Evolutionary conservation across 92 coral and sea anemone species (phyloP), one percentile per base, ranked within the genome.

Genomic region (Meandrina meandrites): DNA sequence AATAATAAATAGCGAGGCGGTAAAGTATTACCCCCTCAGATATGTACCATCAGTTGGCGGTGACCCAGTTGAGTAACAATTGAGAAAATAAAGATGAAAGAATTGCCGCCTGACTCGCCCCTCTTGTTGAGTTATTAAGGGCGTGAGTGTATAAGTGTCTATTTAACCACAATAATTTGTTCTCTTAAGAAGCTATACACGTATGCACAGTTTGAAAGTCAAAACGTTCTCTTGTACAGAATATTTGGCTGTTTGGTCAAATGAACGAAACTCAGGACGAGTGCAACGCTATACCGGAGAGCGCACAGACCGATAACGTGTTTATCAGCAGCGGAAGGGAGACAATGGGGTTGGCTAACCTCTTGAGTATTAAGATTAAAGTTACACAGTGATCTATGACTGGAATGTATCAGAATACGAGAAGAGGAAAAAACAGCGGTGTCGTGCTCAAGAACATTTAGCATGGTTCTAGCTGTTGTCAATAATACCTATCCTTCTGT

Each of bases 111-210:
- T 50, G 66, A 53, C 19, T 84, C 76, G 31, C 60, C 36, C 81
- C 79, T 31, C 58, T 73, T 75, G 87, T 82, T 34, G 60, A 60
- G 62, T 81, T 69, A 58, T 45, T 18, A 78, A 79, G 70, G 89
- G 89, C 89, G 89, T 86, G 89, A 86, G 81, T 66, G 81, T 50
- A 34, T 85, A 85, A 85, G 80, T 84, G 87, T 84, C 73, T 84
- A 84, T 84, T 84, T 84, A 84, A 84, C 87, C 87, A 64, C 87
- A 84, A 84, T 74, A 57, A 84, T 74, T 57, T 75, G 80, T 78
- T 75, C 80, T 56, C 87, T 84, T 31, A 53, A 74, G 64, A 42
- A 84, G 32, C 80, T 37, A 56, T 48, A 74, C 53, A 36, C 72
- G 80, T 84, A 57, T 74, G n/a, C 87, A 36, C 68, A 36, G 58